A percentile compares a stretch with the other conserved stretches of the same genome.
Evolutionary conservation across 2,797 vertebrate genomes (phyloP).

Genomic region (Pelodytes ibericus): DNA sequence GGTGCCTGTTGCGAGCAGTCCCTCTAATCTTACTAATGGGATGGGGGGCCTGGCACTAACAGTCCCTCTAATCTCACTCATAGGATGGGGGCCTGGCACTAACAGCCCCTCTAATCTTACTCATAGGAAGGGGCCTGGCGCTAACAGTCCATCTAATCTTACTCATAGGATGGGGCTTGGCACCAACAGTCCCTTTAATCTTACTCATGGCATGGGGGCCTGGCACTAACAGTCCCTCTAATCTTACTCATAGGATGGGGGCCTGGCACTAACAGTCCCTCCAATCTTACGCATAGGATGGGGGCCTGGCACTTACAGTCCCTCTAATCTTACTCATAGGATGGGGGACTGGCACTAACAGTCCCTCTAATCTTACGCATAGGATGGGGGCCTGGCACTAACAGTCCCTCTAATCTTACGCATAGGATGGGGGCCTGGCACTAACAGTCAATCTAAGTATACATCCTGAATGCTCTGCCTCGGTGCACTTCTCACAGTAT

Average conservation of each 20-base stretch:
- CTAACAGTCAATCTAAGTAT: neutral
- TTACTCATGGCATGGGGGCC: neutral
- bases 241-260: neutral
- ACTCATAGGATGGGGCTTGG: neutral
- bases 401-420: neutral
- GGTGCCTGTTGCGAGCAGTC: neutral
- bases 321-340: neutral
- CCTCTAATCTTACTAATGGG: neutral
- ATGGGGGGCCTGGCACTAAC: no score
- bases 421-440: neutral
- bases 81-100: no score
- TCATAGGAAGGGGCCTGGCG: neutral
- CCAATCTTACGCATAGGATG: neutral
- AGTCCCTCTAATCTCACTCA: no score
- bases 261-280: neutral
- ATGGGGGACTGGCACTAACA: neutral
- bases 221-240: neutral
- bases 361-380: neutral
- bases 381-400: neutral
- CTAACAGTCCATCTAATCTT: no score
- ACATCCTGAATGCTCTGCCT: no score
- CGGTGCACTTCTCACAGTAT: no score
- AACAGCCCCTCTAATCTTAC: no score
- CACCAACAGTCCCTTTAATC: neutral
- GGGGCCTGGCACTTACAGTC: neutral